Conservation (phyloP, 1,140 invertebrate genomes). For the Zaprionus davidi region DNA sequence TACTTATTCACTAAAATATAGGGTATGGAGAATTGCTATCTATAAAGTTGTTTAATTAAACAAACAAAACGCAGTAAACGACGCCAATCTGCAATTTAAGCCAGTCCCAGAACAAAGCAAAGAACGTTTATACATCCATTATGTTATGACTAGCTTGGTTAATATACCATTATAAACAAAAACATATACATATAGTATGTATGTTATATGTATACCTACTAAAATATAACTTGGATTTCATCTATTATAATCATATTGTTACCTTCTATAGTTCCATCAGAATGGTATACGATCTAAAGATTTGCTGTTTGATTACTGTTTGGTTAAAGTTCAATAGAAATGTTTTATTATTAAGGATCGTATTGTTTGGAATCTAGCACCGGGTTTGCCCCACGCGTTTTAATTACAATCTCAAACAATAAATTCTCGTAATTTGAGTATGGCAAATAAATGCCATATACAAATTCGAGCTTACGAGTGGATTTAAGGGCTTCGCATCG, state of each 20-base stretch:
- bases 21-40: slow-evolving; percentile 23
- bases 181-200: slow-evolving; percentile 1
- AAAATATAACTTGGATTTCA: background rate
- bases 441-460: background rate
- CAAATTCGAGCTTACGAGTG: background rate
- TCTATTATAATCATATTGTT: background rate
- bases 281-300: background rate
- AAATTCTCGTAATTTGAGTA: slow-evolving; percentile 9
- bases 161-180: background rate
- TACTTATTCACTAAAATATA: background rate
- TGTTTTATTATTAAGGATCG: background rate
- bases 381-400: background rate
- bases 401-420: background rate
- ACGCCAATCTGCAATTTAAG: slow-evolving; percentile 53
- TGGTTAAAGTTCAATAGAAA: background rate
- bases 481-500: slow-evolving; percentile 15
- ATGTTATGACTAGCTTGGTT: background rate
- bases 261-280: background rate
- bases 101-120: slow-evolving; percentile 24
- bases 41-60: slow-evolving; percentile 68
- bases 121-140: slow-evolving; percentile 24
- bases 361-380: background rate
- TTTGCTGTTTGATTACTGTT: background rate
- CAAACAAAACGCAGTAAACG: slow-evolving; percentile 39
- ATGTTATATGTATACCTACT: background rate